Evolutionary conservation across 2,888 invertebrate genomes (phyloP), one percentile per base, ranked within the genome.

Genomic region (Hypsopygia costalis): DNA sequence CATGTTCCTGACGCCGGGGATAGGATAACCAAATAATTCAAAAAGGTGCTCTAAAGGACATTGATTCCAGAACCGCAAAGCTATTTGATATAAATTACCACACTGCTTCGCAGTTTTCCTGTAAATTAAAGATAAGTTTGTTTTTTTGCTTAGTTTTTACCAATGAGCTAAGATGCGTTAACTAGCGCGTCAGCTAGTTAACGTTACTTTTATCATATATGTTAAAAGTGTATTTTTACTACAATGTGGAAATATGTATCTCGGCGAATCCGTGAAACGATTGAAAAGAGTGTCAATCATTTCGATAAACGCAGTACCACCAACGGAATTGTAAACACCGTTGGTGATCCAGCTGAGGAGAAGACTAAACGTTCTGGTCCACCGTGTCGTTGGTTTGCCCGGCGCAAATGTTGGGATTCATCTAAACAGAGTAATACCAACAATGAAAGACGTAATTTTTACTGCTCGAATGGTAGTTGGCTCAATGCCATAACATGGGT

Each of bases 191-290:
- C n/a, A n/a, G 36, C n/a, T 27, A 34, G 10, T 32, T 30, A 37
- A 35, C 30, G 25, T n/a, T 25, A n/a, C 6, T 25, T n/a, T 8
- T 8, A 11, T 2, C n/a, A n/a, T 31, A 16, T 33, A 32, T n/a
- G 16, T 25, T 16, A 52, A 77, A 48, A 49, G 25, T 25, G 25
- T 25, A 25, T 3, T 25, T 25, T n/a, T 3, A 16, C 16, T 16
- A 16, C 16, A 16, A 91, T 91, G 90, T 91, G 90, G 90, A 90
- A 90, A 71, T 90, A 86, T 85, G 81, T 90, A 37, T 73, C 89
- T 20, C 80, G 90, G 25, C 83, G 90, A 36, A 65, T 90, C 38
- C 75, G 81, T 55, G 90, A 90, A 52, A 81, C 86, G 21, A 72
- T 89, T 52, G 90, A 90, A 52, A 75, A 82, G 55, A 76, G 85